phyloP scores from a whole-genome alignment of 2,888 invertebrate species.

The Troides helena region DNA sequence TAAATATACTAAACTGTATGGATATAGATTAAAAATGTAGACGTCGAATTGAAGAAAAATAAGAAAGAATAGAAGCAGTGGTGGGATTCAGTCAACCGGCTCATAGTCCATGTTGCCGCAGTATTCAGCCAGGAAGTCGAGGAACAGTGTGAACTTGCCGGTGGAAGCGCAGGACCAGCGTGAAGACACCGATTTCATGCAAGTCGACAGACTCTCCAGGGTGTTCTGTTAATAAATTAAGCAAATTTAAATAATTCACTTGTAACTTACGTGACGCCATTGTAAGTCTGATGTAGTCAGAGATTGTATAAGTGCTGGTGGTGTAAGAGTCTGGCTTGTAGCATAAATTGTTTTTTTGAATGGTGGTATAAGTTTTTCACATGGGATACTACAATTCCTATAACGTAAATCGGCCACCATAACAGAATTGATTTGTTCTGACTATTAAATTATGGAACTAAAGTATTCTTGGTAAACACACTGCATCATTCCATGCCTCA shows the following conservation, averaged over 20 bases:
- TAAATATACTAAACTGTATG: not conserved
- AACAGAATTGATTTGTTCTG: too few species aligned
- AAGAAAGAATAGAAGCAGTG: not conserved
- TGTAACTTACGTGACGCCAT: not conserved
- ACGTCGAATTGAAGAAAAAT: not conserved
- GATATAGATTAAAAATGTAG: not conserved
- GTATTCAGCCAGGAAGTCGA: conserved; percentile 70
- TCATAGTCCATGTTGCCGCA: conserved; percentile 69
- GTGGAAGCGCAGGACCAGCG: conserved; percentile 54
- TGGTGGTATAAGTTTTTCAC: not conserved
- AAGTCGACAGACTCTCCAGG: conserved; percentile 59
- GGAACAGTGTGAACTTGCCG: conserved; percentile 66
- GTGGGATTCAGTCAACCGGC: conserved; percentile 33
- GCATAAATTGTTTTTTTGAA: too few species aligned
- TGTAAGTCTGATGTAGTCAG: not conserved
- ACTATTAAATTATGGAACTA: too few species aligned
- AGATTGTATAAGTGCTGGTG: too few species aligned
- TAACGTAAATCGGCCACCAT: too few species aligned
- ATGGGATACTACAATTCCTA: not conserved
- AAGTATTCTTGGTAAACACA: too few species aligned
- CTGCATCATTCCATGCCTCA: too few species aligned
- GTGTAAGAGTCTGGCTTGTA: too few species aligned
- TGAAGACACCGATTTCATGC: conserved; percentile 63
- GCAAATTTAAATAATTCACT: not conserved
- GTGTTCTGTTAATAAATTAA: conserved; percentile 51